These are phyloP conservation scores for Aythya baeri DNA, from an alignment of 2,113 vertebrate species.

Conservation along the genomic window DNA sequence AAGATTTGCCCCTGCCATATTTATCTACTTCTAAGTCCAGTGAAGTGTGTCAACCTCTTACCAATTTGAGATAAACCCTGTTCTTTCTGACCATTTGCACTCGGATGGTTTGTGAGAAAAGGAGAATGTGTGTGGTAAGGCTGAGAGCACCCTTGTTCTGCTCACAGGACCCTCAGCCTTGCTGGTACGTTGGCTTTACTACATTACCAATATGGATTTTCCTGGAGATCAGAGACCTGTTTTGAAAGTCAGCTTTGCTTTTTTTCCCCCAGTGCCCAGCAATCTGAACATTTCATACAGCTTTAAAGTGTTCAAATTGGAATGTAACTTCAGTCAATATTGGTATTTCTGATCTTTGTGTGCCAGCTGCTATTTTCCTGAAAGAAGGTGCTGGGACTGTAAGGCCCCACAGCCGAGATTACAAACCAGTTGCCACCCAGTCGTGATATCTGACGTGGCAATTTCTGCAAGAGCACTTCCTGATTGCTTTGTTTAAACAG, in stretches of 20 bases:
- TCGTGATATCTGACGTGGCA: not conserved
- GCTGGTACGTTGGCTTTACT: not conserved
- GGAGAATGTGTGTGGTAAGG: not conserved
- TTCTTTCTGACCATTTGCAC: not conserved
- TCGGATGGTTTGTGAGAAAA: not conserved
- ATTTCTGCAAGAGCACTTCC: not conserved
- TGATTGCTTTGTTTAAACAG: not conserved
- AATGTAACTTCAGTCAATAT: not conserved
- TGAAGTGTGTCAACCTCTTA: not conserved
- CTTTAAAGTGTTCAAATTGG: not conserved
- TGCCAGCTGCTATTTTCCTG: not conserved
- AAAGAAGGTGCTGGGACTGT: not conserved
- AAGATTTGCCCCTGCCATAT: conserved; percentile 6
- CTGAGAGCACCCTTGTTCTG: not conserved
- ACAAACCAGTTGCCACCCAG: not conserved
- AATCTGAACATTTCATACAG: not conserved
- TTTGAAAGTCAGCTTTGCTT: not conserved
- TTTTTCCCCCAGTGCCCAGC: not conserved
- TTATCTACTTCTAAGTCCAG: not conserved
- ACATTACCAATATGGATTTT: not conserved
- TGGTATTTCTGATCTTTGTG: not conserved
- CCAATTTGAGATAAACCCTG: not conserved
- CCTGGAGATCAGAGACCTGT: not conserved
- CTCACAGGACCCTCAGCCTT: not conserved
- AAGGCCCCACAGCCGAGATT: not conserved